phyloP scores from a whole-genome alignment of 2,888 invertebrate species.

The Plebejus anna region DNA sequence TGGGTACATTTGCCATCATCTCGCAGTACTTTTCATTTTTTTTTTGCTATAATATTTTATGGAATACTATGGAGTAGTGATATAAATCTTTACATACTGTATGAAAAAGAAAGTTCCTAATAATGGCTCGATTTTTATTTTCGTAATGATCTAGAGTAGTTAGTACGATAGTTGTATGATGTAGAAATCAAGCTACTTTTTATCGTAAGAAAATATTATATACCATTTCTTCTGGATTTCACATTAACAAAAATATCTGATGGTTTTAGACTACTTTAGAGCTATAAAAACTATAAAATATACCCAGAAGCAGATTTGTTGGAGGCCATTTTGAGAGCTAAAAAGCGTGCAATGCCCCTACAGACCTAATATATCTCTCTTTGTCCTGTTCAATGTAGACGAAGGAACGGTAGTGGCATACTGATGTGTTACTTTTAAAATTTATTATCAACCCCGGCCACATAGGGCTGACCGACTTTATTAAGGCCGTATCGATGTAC shows the following conservation, averaged over 20 bases:
- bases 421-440: conserved; percentile 74
- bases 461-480: conserved; percentile 42
- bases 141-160: background rate
- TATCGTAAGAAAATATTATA: background rate
- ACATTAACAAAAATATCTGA: background rate
- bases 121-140: background rate
- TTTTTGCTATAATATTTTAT: conserved; percentile 24
- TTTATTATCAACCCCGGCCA: conserved; percentile 60
- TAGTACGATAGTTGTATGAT: background rate
- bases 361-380: conserved; percentile 68
- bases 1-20: conserved; percentile 60
- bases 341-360: conserved; percentile 46
- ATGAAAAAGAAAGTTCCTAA: too few species aligned
- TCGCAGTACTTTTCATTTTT: conserved; percentile 31
- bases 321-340: conserved; percentile 34
- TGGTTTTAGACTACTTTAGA: background rate
- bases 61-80: background rate
- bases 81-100: background rate
- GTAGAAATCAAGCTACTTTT: background rate
- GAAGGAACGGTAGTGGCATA: conserved; percentile 65
- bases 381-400: conserved; percentile 67
- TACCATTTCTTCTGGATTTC: too few species aligned
- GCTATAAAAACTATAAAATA: background rate
- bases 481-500: conserved; percentile 24
- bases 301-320: background rate